A percentile compares a stretch with the other conserved stretches of the same genome.
phyloP scores from a whole-genome alignment of 2,888 invertebrate species.

The Melangyna quadrimaculata region DNA sequence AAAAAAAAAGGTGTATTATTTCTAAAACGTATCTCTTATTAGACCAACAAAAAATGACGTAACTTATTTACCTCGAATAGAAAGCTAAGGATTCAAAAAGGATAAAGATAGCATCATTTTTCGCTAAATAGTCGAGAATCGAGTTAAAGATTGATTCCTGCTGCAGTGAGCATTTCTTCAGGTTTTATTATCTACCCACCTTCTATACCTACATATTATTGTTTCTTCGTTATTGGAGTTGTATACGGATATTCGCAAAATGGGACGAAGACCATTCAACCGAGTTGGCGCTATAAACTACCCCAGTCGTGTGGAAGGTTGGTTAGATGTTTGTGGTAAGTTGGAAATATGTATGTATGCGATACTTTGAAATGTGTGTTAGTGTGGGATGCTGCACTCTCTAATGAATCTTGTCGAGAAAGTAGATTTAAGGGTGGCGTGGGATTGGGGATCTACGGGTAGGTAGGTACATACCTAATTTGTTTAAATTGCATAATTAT shows the following conservation, averaged over 20 bases:
- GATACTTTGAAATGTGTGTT: neutral
- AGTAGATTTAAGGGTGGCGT: neutral
- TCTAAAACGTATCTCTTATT: neutral
- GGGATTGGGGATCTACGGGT: neutral
- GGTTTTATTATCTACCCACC: neutral
- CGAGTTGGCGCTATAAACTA: conserved; percentile 80
- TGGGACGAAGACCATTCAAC: conserved; percentile 80
- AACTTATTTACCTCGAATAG: neutral
- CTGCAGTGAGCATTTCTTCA: conserved; percentile 8
- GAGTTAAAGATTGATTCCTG: neutral
- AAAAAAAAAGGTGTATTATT: too few relatives aligned
- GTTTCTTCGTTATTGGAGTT: conserved; percentile 11
- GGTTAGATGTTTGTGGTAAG: conserved; percentile 81
- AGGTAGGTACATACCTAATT: neutral
- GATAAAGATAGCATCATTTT: conserved; percentile 47
- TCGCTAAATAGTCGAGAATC: neutral
- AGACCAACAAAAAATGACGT: conserved; percentile 4
- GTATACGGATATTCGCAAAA: conserved; percentile 66
- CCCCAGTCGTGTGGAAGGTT: conserved; percentile 81
- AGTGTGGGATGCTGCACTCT: conserved; percentile 33
- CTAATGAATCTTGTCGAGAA: neutral
- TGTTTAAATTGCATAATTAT: neutral
- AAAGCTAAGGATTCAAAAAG: conserved; percentile 18
- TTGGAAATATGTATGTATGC: neutral
- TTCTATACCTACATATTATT: neutral